Base-by-base conservation (phyloP, 1,140 invertebrate genomes). In the Hycleus cichorii region DNA sequence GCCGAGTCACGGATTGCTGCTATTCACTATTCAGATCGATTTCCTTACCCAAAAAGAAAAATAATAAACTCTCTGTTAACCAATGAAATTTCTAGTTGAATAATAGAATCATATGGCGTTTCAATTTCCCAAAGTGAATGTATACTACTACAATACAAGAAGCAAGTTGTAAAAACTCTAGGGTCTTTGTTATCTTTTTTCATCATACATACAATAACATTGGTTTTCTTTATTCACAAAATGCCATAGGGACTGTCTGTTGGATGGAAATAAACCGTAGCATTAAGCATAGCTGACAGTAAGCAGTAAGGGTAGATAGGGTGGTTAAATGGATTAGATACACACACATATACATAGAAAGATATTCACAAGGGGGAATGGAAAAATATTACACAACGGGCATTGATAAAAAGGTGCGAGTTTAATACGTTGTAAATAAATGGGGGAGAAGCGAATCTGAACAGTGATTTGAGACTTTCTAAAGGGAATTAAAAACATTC, bases 241-340 rank as follows among this genome's bases (percentile, higher is more conserved):
- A 27, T 57, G 57, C 53, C 44, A 39, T 42, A 39, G 52, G 47
- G 56, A 7, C 32, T 32, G 32, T 52, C 44, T 62, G 49, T 51
- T 53, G 57, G 54, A 65, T 63, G 58, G 59, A 59, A 63, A 65
- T 65, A 65, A 65, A 65, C 59, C 57, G 64, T 47, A 49, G 61
- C 50, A 65, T 65, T 65, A 65, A 65, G 58, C 61, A 55, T 57
- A 47, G 12, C 61, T 59, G 64, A 65, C 64, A 63, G 61, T 58
- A 58, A 55, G 61, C 54, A 32, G 4, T 32, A 49, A 58, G 60
- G 61, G 49, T 38, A 46, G 56, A 51, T 60, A 50, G 50, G 58
- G 58, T 53, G 61, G 47, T 47, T 65, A 65, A 65, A 65, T 65
- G 64, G 64, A 65, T 65, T 65, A 65, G 64, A 65, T 65, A 58